Conservation (phyloP, 2,113 vertebrate genomes). For the Leptodactylus fuscus region DNA sequence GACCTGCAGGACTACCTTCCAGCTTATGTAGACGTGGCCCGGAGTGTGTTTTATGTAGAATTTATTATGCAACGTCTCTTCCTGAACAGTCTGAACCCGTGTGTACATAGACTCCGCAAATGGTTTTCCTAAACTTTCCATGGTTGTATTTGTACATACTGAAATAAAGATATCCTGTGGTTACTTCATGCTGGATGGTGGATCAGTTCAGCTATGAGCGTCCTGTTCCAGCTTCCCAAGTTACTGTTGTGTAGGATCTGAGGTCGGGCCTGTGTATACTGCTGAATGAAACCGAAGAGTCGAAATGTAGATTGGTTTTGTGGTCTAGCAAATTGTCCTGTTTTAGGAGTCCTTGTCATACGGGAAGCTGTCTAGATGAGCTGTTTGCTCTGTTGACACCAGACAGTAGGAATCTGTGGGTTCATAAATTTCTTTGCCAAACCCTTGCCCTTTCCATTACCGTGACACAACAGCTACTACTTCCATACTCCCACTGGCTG, state of each 20-base stretch:
- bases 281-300: neutral
- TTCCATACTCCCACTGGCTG: too few relatives aligned
- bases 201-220: neutral
- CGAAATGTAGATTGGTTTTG: neutral
- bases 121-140: slow-evolving; percentile 1
- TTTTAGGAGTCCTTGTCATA: neutral
- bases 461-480: too few relatives aligned
- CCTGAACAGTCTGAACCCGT: neutral
- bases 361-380: neutral
- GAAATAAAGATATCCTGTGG: slow-evolving; percentile 17
- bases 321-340: neutral
- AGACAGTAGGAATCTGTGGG: neutral
- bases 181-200: neutral
- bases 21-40: neutral
- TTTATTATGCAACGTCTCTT: neutral
- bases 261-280: neutral
- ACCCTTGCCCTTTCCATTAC: neutral
- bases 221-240: neutral
- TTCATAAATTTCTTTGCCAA: neutral
- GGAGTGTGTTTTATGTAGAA: neutral
- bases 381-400: neutral
- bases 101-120: neutral
- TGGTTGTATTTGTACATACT: neutral
- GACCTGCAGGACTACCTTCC: neutral
- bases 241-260: neutral